These are phyloP conservation scores for Ichneumoninae sp. DNA, from an alignment of 2,888 invertebrate genomes.

Conservation along the genomic window DNA sequence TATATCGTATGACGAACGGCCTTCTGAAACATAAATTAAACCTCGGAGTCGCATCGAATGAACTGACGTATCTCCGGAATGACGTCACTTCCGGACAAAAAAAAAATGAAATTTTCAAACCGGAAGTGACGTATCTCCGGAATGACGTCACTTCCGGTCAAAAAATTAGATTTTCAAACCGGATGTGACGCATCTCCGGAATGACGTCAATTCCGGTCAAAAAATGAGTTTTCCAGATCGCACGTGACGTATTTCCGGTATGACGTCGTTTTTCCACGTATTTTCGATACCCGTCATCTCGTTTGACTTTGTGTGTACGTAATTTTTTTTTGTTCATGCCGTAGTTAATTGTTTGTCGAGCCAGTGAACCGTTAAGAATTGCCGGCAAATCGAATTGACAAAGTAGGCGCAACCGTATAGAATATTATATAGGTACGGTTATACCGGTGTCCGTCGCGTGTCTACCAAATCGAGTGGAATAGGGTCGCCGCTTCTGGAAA, in stretches of 20 bases:
- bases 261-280: neutral
- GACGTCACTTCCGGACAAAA: too few species aligned
- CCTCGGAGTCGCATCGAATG: neutral
- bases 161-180: too few species aligned
- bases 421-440: constrained; percentile 10
- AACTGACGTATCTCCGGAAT: neutral
- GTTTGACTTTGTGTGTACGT: too few species aligned
- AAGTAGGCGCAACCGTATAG: neutral
- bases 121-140: too few species aligned
- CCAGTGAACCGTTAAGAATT: constrained; percentile 10
- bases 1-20: constrained; percentile 29
- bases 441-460: constrained; percentile 16
- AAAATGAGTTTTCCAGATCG: neutral
- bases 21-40: constrained; percentile 48
- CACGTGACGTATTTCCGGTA: too few species aligned
- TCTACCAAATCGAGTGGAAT: constrained; percentile 40
- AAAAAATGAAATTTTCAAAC: too few species aligned
- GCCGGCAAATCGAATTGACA: neutral
- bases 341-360: neutral
- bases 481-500: constrained; percentile 31
- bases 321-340: neutral
- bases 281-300: neutral
- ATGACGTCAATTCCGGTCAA: too few species aligned
- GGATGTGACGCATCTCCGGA: too few species aligned
- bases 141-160: too few species aligned